These are phyloP conservation scores for Catalaphyllia jardinei DNA, from an alignment of 64 coral and sea anemone genomes.

Conservation along the genomic window DNA sequence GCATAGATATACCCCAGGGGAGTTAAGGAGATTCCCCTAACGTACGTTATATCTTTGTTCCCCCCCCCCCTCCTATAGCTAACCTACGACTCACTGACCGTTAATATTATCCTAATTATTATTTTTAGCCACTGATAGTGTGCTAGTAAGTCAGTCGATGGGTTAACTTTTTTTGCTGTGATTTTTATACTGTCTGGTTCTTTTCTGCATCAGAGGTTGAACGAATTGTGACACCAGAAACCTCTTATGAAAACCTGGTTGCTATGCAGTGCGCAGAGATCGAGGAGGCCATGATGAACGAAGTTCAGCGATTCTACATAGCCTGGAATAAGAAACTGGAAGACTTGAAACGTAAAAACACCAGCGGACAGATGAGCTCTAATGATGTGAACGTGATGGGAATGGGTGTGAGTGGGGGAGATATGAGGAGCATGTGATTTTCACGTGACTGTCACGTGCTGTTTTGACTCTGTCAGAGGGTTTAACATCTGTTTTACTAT, in stretches of 20 bases:
- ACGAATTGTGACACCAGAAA: slow-evolving; percentile 90
- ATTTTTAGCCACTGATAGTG: too few relatives aligned
- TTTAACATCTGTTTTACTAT: too few relatives aligned
- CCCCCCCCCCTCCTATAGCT: too few relatives aligned
- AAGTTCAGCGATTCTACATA: slow-evolving; percentile 92
- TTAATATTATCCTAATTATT: too few relatives aligned
- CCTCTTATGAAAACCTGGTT: slow-evolving; percentile 95
- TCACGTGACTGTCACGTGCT: too few relatives aligned
- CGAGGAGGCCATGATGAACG: slow-evolving; percentile 96
- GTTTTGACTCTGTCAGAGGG: too few relatives aligned
- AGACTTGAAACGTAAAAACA: slow-evolving; percentile 73
- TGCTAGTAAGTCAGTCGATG: too few relatives aligned
- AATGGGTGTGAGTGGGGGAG: slow-evolving; percentile 45
- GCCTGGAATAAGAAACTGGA: slow-evolving; percentile 99
- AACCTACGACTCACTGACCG: too few relatives aligned
- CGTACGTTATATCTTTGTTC: too few relatives aligned
- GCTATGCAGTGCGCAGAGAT: slow-evolving; percentile 95
- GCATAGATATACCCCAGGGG: too few relatives aligned
- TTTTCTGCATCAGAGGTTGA: slow-evolving; percentile 83
- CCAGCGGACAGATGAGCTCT: slow-evolving; percentile 60
- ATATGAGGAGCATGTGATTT: slow-evolving; percentile 70
- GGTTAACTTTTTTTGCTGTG: too few relatives aligned
- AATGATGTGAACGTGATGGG: slow-evolving; percentile 81
- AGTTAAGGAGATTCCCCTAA: too few relatives aligned
- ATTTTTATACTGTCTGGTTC: neutral